Percentiles rank a stretch among this genome's conserved stretches.
Conservation (phyloP, 2,888 invertebrate genomes). For the Trileptium ribeirensis region DNA sequence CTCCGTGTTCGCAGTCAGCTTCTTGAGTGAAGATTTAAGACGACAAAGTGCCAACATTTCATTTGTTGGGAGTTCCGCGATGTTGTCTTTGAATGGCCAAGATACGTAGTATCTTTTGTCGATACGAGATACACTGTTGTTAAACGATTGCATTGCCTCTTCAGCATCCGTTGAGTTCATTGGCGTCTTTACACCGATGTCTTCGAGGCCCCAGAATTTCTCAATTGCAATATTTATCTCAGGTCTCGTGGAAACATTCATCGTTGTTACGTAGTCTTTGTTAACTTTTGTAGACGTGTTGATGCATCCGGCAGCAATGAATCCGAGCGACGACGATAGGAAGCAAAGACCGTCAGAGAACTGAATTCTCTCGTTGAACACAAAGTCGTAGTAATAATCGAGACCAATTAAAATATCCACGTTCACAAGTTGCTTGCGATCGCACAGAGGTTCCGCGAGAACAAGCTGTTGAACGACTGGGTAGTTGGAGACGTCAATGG, state of each 20-base stretch:
- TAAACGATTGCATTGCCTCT: not conserved
- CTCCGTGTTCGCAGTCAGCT: not conserved
- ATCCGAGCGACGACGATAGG: not conserved
- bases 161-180: not conserved
- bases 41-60: not conserved
- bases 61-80: not conserved
- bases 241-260: not conserved
- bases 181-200: not conserved
- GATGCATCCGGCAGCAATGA: not conserved
- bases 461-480: not conserved
- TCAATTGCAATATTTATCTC: not conserved
- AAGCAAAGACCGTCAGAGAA: not conserved
- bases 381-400: slow-evolving; percentile 5
- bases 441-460: not conserved
- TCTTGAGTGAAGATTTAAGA: not conserved
- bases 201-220: not conserved
- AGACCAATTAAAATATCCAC: not conserved
- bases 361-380: not conserved
- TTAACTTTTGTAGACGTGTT: not conserved
- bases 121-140: not conserved
- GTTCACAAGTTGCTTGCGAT: not conserved
- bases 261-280: not conserved
- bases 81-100: not conserved
- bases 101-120: not conserved
- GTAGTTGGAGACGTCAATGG: not conserved